phyloP scores from a whole-genome alignment of 1,140 invertebrate species.

The Phenacoccus solenopsis region DNA sequence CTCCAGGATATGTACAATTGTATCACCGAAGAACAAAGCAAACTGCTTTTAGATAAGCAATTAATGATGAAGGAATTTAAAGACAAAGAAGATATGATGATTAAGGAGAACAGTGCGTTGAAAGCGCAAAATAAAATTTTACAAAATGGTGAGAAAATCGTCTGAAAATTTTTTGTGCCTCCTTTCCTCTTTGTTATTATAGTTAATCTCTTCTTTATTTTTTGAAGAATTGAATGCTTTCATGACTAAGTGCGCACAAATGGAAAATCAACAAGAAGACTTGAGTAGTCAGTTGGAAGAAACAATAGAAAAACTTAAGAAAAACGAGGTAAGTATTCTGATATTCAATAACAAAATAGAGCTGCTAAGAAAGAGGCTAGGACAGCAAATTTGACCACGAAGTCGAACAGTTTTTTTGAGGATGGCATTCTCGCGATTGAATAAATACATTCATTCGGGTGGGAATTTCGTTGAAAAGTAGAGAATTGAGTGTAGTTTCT shows the following conservation, averaged over 20 bases:
- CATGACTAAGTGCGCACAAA: neutral
- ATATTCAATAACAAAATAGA: too few relatives aligned
- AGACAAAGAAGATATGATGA: neutral
- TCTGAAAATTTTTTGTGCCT: too few relatives aligned
- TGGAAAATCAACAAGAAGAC: neutral
- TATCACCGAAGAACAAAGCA: neutral
- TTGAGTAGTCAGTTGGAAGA: neutral
- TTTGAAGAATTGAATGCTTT: neutral
- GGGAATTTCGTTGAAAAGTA: too few relatives aligned
- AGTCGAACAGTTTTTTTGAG: too few relatives aligned
- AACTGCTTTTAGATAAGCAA: neutral
- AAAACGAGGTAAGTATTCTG: neutral
- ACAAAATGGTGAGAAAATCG: neutral
- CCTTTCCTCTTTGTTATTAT: too few relatives aligned
- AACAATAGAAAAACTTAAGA: neutral
- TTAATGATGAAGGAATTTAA: neutral
- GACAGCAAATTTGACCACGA: too few relatives aligned
- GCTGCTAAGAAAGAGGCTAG: too few relatives aligned
- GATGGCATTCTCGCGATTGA: too few relatives aligned
- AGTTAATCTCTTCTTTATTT: neutral
- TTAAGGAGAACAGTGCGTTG: neutral
- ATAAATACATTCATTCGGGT: too few relatives aligned
- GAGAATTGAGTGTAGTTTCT: too few relatives aligned
- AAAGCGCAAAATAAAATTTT: neutral
- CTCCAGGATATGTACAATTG: slow-evolving; percentile 4